Conservation (phyloP, 2,888 invertebrate species). For the Tipula unca region DNA sequence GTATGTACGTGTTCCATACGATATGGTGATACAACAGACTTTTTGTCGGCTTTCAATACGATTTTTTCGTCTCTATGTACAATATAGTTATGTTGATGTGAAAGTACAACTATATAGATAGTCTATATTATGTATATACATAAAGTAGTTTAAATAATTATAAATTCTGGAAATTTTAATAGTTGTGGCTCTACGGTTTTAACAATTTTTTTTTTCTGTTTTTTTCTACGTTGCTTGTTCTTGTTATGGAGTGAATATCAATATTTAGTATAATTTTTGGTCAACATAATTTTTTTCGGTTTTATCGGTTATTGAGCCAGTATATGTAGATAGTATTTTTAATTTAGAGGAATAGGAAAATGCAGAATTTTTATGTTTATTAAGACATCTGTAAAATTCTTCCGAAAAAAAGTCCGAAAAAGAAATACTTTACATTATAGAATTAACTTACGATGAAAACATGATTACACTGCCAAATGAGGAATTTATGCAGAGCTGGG, state of each 20-base stretch:
- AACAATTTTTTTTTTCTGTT: not conserved
- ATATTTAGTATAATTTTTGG: not conserved
- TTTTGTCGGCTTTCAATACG: not conserved
- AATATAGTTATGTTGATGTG: not conserved
- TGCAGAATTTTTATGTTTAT: too few relatives aligned
- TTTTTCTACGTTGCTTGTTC: not conserved
- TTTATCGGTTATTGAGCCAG: not conserved
- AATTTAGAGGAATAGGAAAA: too few relatives aligned
- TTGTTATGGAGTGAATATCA: not conserved
- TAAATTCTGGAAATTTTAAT: constrained; percentile 4
- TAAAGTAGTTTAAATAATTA: not conserved
- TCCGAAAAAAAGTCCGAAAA: too few relatives aligned
- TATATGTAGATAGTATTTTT: too few relatives aligned
- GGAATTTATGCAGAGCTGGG: too few relatives aligned
- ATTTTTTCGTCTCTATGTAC: not conserved
- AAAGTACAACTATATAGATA: not conserved
- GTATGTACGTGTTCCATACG: not conserved
- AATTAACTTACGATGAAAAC: too few relatives aligned
- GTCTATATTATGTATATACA: not conserved
- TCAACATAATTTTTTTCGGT: not conserved
- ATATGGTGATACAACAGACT: not conserved
- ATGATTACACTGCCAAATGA: too few relatives aligned
- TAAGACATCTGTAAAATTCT: too few relatives aligned
- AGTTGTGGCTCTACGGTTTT: constrained; percentile 14
- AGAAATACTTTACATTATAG: too few relatives aligned